Conservation (phyloP, 92 coral and sea anemone genomes). For the Paramuricea clavata region DNA sequence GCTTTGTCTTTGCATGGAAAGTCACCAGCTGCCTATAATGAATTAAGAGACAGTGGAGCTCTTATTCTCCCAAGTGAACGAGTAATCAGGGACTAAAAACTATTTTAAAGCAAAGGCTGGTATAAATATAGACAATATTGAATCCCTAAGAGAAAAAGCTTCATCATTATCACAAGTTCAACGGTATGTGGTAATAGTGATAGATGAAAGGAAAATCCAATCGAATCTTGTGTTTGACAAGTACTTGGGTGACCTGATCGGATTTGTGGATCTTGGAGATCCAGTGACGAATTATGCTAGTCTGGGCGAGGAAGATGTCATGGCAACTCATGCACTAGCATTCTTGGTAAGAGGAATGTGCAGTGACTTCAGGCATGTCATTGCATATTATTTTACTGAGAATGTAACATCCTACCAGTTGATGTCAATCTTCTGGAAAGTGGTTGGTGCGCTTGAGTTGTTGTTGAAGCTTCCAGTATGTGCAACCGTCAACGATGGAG, state of each 20-base stretch:
- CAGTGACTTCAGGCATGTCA: conserved; percentile 18
- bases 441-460: conserved; percentile 41
- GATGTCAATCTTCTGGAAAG: conserved; percentile 60
- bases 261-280: conserved; percentile 64
- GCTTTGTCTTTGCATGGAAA: conserved; percentile 49
- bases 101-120: conserved; percentile 59
- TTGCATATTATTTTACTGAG: conserved; percentile 43
- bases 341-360: conserved; percentile 51
- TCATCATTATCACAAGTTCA: conserved; percentile 5
- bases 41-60: conserved; percentile 44
- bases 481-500: conserved; percentile 34
- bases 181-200: conserved; percentile 22
- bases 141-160: conserved; percentile 12
- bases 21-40: conserved; percentile 64
- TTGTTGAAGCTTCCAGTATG: conserved; percentile 27
- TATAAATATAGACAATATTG: conserved; percentile 26
- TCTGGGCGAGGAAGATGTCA: conserved; percentile 41
- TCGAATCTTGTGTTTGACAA: conserved; percentile 56
- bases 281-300: conserved; percentile 48
- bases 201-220: conserved; percentile 50
- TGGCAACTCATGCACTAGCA: conserved; percentile 53
- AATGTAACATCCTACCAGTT: conserved; percentile 52
- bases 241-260: conserved; percentile 51
- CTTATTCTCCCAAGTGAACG: conserved; percentile 54
- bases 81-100: conserved; percentile 58